phyloP scores from a whole-genome alignment of 2,113 vertebrate species.

The Ibidorhyncha struthersii region DNA sequence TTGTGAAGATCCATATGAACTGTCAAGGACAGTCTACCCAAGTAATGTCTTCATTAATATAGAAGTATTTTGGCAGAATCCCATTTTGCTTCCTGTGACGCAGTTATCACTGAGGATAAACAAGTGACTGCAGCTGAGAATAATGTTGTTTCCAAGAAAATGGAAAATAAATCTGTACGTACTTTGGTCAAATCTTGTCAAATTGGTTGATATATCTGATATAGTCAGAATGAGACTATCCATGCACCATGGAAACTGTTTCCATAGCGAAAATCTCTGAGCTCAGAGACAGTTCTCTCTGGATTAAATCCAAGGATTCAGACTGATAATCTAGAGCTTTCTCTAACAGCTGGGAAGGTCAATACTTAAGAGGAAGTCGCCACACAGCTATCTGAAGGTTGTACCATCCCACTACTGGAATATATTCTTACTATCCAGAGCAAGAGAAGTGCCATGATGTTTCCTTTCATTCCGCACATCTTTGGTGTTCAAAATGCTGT shows the following conservation, averaged over 20 bases:
- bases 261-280: slow-evolving; percentile 41
- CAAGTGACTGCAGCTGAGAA: neutral
- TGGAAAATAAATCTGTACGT: neutral
- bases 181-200: neutral
- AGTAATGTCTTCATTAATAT: neutral
- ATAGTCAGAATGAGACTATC: neutral
- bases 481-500: neutral
- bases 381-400: neutral
- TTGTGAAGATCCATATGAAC: neutral
- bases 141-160: neutral
- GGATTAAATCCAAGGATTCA: slow-evolving; percentile 46
- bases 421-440: neutral
- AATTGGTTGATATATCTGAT: neutral
- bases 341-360: neutral
- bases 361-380: neutral
- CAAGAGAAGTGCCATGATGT: neutral
- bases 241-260: slow-evolving; percentile 34
- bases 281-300: neutral
- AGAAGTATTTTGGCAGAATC: neutral
- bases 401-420: neutral
- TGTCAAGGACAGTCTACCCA: neutral
- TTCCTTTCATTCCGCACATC: neutral
- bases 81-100: neutral
- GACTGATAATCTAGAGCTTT: slow-evolving; percentile 1
- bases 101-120: neutral